Percentiles rank a stretch among this genome's conserved stretches.
phyloP scores from a whole-genome alignment of 2,113 vertebrate genomes.

The Arothron firmamentum region DNA sequence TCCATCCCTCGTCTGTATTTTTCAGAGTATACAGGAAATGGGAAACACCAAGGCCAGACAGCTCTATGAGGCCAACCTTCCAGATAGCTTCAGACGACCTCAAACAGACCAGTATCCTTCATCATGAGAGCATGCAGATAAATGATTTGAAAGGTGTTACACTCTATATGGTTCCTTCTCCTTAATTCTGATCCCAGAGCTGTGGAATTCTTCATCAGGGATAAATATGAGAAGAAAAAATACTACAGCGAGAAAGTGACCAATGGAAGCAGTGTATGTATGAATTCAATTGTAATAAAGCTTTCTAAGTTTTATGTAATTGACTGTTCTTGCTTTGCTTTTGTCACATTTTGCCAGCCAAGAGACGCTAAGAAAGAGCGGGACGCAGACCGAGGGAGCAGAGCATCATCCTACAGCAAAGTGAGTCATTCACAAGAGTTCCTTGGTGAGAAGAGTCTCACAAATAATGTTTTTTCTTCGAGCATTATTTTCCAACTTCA shows the following conservation, averaged over 20 bases:
- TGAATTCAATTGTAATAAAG: not conserved
- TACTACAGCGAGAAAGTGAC: constrained; percentile 89
- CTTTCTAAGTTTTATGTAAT: not conserved
- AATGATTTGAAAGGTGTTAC: not conserved
- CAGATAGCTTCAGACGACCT: constrained; percentile 83
- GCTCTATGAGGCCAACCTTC: constrained; percentile 81
- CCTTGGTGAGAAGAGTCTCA: not conserved
- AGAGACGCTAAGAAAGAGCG: constrained; percentile 84
- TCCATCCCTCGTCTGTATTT: not conserved
- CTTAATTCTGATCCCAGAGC: constrained; percentile 77
- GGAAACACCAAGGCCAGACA: constrained; percentile 91
- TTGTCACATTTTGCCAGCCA: constrained; percentile 41
- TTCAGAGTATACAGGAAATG: constrained; percentile 96
- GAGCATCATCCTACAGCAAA: constrained; percentile 62
- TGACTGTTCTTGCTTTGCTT: not conserved
- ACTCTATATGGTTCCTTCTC: not conserved
- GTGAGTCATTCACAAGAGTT: constrained; percentile 23
- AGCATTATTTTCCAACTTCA: not conserved
- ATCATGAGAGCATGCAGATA: not conserved
- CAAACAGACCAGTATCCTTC: constrained; percentile 71
- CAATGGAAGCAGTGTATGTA: constrained; percentile 86
- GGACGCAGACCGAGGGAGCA: constrained; percentile 73
- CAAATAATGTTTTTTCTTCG: not conserved
- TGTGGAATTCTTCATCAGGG: constrained; percentile 97
- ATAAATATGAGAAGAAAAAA: constrained; percentile 98